Percentiles rank a stretch among this genome's conserved stretches.
Evolutionary conservation across 1,140 invertebrate genomes (phyloP).

Genomic region (Camponotus floridanus): DNA sequence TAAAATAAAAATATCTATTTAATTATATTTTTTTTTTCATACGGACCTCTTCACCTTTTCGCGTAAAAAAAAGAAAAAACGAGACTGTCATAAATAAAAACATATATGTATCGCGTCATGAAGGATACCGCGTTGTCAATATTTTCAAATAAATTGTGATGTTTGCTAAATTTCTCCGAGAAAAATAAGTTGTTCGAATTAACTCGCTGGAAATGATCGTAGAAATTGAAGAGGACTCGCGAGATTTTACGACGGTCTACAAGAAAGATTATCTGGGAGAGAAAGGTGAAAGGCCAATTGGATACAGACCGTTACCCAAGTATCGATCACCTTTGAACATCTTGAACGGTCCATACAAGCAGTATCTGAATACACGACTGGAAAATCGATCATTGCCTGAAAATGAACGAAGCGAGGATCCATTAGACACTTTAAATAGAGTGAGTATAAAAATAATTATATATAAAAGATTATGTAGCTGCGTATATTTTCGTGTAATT

Average conservation of each 20-base stretch:
- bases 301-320: slow-evolving; percentile 34
- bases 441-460: slow-evolving; percentile 56
- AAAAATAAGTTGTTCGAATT: not conserved
- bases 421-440: slow-evolving; percentile 62
- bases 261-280: slow-evolving; percentile 72
- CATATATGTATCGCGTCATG: not conserved
- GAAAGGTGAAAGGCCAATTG: not conserved
- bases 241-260: slow-evolving; percentile 76
- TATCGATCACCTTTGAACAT: slow-evolving; percentile 65
- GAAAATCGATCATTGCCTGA: slow-evolving; percentile 65
- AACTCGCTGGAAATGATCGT: slow-evolving; percentile 67
- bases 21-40: slow-evolving; percentile 2
- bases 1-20: not conserved
- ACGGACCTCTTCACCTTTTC: not conserved
- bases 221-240: slow-evolving; percentile 75
- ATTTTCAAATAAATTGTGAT: not conserved
- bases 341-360: slow-evolving; percentile 72
- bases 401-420: slow-evolving; percentile 67
- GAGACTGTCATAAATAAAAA: not conserved
- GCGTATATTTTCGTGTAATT: not conserved
- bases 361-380: slow-evolving; percentile 66
- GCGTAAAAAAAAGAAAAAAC: not conserved
- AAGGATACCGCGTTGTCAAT: not conserved
- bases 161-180: not conserved
- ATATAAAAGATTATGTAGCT: not conserved